Evolutionary conservation across 2,888 invertebrate genomes (phyloP), one percentile per base, ranked within the genome.

Genomic region (Thereva unica): DNA sequence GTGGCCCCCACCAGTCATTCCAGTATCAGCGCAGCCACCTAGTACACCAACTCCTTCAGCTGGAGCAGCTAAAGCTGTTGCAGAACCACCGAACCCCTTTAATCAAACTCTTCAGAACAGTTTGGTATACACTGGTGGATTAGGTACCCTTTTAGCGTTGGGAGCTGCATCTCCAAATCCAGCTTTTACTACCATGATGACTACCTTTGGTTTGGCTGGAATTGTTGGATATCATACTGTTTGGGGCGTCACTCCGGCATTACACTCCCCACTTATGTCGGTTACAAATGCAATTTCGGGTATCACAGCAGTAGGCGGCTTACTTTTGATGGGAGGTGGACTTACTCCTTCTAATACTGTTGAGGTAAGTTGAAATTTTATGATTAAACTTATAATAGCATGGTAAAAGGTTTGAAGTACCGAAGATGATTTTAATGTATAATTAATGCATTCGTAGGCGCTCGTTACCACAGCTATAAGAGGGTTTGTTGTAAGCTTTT

Each of bases 241-340:
- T 41, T 95, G 94, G 94, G 93, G 92, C 57, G 94, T 95, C 12
- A 92, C 92, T 10, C 94, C 94, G 7, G 93, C 94, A 40, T 85
- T 95, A 34, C 94, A 95, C 82, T 93, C 93, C 0, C 95, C 94
- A 0, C 85, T 95, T 37, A 95, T 95, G 94, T 93, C 93, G 1
- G 94, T 95, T 42, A 95, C 94, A 4, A 95, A 95, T 80, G 94
- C 95, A 69, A 91, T 95, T 75, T 93, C 93, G 7, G 94, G 93
- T 38, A 92, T 94, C 75, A 95, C 94, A 1, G 93, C 93, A 12
- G 94, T 93, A n/a, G 95, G 94, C 59, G 95, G 93, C 0, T 81
- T 95, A 71, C 82, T 93, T 70, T 84, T 94, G 61, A 94, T 95
- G 93, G 90, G 90, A 69, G 93, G 93, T 8, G 90, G 90, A 0